phyloP scores from a whole-genome alignment of 2,888 invertebrate species.

The Petrolisthes cinctipes region DNA sequence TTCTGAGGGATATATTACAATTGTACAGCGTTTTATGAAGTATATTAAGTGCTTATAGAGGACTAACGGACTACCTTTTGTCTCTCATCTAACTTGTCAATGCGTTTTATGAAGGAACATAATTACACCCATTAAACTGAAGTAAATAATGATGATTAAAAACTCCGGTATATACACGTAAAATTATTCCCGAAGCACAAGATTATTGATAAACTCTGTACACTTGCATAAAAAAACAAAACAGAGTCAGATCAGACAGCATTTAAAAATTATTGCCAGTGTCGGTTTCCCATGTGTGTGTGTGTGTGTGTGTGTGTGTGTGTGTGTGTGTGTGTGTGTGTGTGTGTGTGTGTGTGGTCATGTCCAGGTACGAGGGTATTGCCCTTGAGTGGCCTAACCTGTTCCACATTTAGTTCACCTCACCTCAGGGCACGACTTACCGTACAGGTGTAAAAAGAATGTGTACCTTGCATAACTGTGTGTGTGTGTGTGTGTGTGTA shows the following conservation, averaged over 20 bases:
- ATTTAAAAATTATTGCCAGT: background rate
- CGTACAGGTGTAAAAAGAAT: background rate
- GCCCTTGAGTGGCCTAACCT: background rate
- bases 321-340: slow-evolving; percentile 30
- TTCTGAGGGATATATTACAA: background rate
- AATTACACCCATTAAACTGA: too few species aligned
- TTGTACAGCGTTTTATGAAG: background rate
- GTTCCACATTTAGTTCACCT: background rate
- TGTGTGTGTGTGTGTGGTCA: background rate
- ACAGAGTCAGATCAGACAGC: background rate
- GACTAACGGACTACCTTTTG: background rate
- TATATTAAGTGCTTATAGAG: background rate
- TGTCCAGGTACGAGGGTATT: too few species aligned
- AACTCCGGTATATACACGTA: too few species aligned
- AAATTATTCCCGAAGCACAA: background rate
- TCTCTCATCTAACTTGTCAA: too few species aligned
- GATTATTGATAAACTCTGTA: background rate
- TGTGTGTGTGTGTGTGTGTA: background rate
- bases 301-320: slow-evolving; percentile 33
- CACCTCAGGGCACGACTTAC: background rate
- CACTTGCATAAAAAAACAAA: background rate
- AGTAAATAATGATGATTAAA: too few species aligned
- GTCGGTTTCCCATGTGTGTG: background rate
- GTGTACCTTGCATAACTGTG: background rate
- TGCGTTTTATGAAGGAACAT: too few species aligned